phyloP scores from a whole-genome alignment of 2,797 vertebrate species.

The Pangasius djambal region DNA sequence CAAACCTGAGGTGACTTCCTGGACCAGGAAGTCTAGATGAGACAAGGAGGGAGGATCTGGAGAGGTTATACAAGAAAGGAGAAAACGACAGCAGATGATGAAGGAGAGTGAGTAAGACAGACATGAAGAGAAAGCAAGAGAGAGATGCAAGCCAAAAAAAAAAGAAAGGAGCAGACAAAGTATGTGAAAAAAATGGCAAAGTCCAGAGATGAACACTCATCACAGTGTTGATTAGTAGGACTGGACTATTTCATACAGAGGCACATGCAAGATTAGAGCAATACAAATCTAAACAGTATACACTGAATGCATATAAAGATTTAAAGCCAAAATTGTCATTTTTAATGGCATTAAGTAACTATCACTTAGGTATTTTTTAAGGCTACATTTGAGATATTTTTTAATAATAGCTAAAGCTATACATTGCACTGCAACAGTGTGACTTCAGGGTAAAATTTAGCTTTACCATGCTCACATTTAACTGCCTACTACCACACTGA shows the following conservation, averaged over 20 bases:
- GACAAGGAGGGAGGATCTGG: conserved; percentile 89
- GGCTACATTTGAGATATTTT: neutral
- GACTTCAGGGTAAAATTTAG: neutral
- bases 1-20: conserved; percentile 92
- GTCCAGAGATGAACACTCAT: conserved; percentile 32
- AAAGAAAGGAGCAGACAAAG: conserved; percentile 43
- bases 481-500: neutral
- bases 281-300: neutral
- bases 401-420: neutral
- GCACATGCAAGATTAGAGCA: conserved; percentile 33
- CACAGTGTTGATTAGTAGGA: conserved; percentile 47
- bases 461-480: neutral
- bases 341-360: neutral
- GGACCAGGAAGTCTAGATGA: conserved; percentile 85
- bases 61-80: conserved; percentile 58
- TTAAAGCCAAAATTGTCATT: neutral
- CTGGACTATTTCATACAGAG: conserved; percentile 38
- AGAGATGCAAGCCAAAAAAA: conserved; percentile 32
- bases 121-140: neutral
- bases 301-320: neutral
- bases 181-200: conserved; percentile 48
- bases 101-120: conserved; percentile 2
- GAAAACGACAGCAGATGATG: conserved; percentile 37
- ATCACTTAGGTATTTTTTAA: neutral
- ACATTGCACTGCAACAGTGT: neutral